Percentiles rank a stretch among this genome's conserved stretches.
These are phyloP conservation scores for Oreochromis niloticus DNA, from an alignment of 2,113 vertebrate species.

Conservation along the genomic window DNA sequence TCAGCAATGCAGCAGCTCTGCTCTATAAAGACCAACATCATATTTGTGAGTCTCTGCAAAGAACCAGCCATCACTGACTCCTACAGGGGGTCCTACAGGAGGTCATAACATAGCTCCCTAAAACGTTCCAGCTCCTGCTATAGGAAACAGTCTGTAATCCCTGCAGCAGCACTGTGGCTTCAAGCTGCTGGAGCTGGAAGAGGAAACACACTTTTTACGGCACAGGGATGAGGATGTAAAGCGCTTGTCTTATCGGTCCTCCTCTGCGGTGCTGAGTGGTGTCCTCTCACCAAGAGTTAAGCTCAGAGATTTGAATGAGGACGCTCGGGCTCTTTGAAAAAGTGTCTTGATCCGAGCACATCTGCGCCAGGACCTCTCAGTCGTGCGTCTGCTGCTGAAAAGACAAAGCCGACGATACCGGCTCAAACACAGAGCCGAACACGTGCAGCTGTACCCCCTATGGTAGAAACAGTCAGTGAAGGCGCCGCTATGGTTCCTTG, in stretches of 20 bases:
- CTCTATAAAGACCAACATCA: not conserved
- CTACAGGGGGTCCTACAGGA: not conserved
- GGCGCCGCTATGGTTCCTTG: not conserved
- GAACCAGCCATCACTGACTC: not conserved
- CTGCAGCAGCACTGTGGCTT: not conserved
- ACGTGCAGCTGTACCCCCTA: no score
- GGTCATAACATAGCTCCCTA: not conserved
- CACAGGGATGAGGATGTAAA: not conserved
- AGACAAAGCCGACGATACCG: not conserved
- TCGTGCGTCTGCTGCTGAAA: not conserved
- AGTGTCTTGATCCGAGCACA: not conserved
- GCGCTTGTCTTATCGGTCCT: not conserved
- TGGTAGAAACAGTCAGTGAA: not conserved
- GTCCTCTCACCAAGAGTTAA: not conserved
- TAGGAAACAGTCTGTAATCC: not conserved
- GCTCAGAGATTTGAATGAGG: not conserved
- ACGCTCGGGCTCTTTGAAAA: not conserved
- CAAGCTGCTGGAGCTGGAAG: not conserved
- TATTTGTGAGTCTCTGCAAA: not conserved
- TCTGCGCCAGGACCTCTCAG: not conserved
- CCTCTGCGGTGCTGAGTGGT: not conserved
- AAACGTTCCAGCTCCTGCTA: not conserved
- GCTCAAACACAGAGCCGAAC: not conserved
- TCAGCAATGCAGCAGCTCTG: not conserved
- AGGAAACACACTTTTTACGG: not conserved